Evolutionary conservation across 2,888 invertebrate species (phyloP).

Genomic region (Scaeva pyrastri): DNA sequence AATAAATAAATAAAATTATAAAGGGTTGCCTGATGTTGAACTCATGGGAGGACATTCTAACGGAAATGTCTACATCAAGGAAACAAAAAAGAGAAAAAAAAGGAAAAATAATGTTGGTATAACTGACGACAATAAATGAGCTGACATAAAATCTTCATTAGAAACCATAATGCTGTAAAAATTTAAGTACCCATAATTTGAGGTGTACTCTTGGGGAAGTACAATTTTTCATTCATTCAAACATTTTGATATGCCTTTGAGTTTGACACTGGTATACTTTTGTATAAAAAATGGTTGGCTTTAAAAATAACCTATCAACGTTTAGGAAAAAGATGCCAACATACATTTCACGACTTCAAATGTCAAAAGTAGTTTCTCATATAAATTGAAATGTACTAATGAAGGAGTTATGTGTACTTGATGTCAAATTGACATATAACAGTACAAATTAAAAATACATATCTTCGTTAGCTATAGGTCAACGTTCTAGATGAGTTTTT

Average conservation of each 20-base stretch:
- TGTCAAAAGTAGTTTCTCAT: too few relatives aligned
- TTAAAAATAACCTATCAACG: background rate
- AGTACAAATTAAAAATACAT: too few relatives aligned
- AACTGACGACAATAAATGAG: conserved; percentile 34
- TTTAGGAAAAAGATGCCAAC: too few relatives aligned
- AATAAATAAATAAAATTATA: background rate
- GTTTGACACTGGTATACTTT: background rate
- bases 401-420: too few relatives aligned
- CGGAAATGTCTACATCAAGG: conserved; percentile 25
- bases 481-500: too few relatives aligned
- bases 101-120: conserved; percentile 20
- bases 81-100: background rate
- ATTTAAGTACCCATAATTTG: conserved; percentile 40
- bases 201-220: conserved; percentile 26
- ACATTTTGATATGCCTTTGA: background rate
- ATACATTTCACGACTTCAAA: too few relatives aligned
- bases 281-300: background rate
- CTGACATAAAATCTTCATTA: conserved; percentile 42
- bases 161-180: conserved; percentile 34
- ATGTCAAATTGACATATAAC: too few relatives aligned
- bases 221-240: conserved; percentile 11
- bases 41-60: conserved; percentile 25
- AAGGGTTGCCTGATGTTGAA: conserved; percentile 26
- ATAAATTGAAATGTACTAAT: too few relatives aligned
- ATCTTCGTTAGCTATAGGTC: too few relatives aligned